Conservation (phyloP, 1,140 invertebrate genomes). For the Hyles vespertilio region DNA sequence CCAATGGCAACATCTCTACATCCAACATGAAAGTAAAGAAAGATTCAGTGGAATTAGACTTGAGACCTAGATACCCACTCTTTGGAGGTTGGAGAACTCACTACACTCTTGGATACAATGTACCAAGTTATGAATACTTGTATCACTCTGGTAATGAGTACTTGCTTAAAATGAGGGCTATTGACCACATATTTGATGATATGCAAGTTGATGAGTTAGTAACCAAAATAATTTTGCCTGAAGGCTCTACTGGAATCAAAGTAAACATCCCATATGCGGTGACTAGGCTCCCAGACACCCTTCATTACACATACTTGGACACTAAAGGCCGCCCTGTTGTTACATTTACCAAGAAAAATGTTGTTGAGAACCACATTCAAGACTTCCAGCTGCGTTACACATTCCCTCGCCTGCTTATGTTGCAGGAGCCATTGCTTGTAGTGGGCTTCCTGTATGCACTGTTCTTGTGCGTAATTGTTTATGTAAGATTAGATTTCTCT, state of each 20-base stretch:
- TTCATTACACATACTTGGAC: constrained; percentile 97
- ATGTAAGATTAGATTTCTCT: constrained; percentile 96
- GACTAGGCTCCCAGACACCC: constrained; percentile 82
- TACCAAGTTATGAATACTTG: constrained; percentile 97
- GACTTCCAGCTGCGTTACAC: constrained; percentile 91
- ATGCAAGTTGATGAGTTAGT: constrained; percentile 95
- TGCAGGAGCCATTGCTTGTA: constrained; percentile 95
- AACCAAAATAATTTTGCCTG: constrained; percentile 95
- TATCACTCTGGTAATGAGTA: constrained; percentile 89
- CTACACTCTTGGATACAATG: constrained; percentile 97
- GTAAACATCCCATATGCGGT: constrained; percentile 90
- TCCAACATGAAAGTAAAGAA: constrained; percentile 92
- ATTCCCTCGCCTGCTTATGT: constrained; percentile 89
- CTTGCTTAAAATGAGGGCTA: constrained; percentile 91
- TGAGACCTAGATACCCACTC: constrained; percentile 96
- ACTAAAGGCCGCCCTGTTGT: constrained; percentile 94
- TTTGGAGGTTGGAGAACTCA: constrained; percentile 99
- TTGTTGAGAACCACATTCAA: constrained; percentile 98
- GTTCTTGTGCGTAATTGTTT: constrained; percentile 95
- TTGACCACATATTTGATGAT: constrained; percentile 98
- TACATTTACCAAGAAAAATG: constrained; percentile 88
- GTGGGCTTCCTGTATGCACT: constrained; percentile 92
- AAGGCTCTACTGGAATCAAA: constrained; percentile 90
- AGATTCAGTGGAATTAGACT: constrained; percentile 95
- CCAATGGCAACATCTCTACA: constrained; percentile 99